Percentiles rank a stretch among this genome's conserved stretches.
Conservation (phyloP, 37 sponge, comb jelly and placozoan species). For the Chondrosia reniformis region DNA sequence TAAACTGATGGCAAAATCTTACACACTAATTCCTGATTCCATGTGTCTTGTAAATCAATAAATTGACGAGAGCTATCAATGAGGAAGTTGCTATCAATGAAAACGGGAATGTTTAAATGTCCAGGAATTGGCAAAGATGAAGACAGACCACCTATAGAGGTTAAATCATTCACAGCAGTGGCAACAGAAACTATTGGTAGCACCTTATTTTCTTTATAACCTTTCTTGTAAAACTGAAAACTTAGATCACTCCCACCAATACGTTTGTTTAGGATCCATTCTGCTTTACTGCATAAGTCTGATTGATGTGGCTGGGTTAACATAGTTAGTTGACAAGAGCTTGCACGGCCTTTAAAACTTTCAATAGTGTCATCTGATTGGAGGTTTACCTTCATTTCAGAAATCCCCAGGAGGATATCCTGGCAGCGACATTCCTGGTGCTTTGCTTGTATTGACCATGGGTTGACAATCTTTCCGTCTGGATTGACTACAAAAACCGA, state of each 20-base stretch:
- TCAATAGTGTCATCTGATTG: not conserved
- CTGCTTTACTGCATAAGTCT: too few relatives aligned
- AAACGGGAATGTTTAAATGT: conserved; percentile 46
- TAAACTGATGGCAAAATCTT: conserved; percentile 34
- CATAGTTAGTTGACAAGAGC: too few relatives aligned
- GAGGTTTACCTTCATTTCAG: not conserved
- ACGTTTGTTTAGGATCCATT: conserved; percentile 28
- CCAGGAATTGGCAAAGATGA: conserved; percentile 56
- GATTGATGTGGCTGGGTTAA: too few relatives aligned
- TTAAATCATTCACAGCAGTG: not conserved
- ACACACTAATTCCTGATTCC: conserved; percentile 33
- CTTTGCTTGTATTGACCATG: conserved; percentile 14
- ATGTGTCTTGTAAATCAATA: conserved; percentile 26
- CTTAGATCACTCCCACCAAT: not conserved
- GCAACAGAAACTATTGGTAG: conserved; percentile 56
- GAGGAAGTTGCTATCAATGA: conserved; percentile 63
- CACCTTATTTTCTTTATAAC: conserved; percentile 5
- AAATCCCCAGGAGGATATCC: not conserved
- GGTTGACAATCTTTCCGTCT: conserved; percentile 26
- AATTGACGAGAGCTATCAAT: conserved; percentile 69
- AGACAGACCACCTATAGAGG: conserved; percentile 17
- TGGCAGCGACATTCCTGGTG: not conserved
- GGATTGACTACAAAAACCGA: conserved; percentile 55
- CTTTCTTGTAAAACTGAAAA: not conserved
- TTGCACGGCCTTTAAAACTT: too few relatives aligned